A percentile compares a stretch with the other conserved stretches of the same genome.
phyloP scores from a whole-genome alignment of 2,113 vertebrate species.

The Hoplias malabaricus region DNA sequence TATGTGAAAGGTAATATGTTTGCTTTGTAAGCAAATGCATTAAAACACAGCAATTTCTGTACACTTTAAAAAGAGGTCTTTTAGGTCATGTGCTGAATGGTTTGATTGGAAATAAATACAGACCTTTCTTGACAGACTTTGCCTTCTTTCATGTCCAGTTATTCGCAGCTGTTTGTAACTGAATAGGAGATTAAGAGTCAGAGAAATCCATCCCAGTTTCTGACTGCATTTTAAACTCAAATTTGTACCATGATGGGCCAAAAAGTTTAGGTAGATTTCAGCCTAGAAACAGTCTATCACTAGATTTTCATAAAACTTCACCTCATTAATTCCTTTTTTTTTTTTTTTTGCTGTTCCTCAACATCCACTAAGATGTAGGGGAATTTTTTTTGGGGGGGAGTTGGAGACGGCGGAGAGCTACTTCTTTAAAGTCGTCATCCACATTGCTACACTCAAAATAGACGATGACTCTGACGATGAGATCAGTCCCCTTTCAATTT shows the following conservation, averaged over 20 bases:
- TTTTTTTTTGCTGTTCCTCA: conserved; percentile 27
- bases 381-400: conserved; percentile 16
- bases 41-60: too few relatives aligned
- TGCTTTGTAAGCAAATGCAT: too few relatives aligned
- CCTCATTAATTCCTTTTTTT: conserved; percentile 31
- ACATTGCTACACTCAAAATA: conserved; percentile 74
- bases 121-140: background rate
- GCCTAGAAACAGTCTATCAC: background rate
- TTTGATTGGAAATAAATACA: background rate
- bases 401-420: conserved; percentile 35
- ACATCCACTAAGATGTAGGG: conserved; percentile 15
- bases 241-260: background rate
- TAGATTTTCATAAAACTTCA: background rate
- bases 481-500: conserved; percentile 78
- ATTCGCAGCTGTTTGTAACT: background rate
- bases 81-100: too few relatives aligned
- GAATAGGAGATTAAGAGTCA: background rate
- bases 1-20: background rate
- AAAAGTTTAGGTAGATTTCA: conserved; percentile 10
- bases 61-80: too few relatives aligned
- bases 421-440: conserved; percentile 73
- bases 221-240: background rate
- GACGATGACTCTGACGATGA: conserved; percentile 63
- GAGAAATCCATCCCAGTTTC: background rate
- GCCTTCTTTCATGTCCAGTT: background rate